These are phyloP conservation scores for Aplysina aerophoba DNA, from an alignment of 37 sponge, comb jelly and placozoan genomes.

Conservation along the genomic window DNA sequence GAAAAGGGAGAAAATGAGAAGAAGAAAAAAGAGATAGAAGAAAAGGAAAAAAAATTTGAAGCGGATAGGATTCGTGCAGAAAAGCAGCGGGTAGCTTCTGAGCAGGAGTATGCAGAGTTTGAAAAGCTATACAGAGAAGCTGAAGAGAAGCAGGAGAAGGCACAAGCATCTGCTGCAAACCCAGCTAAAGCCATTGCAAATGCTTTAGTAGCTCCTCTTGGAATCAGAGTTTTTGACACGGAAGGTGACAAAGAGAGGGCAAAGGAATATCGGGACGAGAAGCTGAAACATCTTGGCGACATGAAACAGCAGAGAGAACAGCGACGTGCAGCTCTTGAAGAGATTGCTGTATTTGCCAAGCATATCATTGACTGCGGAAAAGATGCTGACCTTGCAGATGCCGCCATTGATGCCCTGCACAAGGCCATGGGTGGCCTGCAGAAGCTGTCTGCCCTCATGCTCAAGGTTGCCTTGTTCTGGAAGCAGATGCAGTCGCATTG, in stretches of 20 bases:
- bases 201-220: background rate
- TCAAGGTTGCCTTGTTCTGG: slow-evolving; percentile 70
- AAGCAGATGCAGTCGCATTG: slow-evolving; percentile 64
- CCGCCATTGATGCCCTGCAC: slow-evolving; percentile 51
- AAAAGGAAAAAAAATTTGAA: background rate
- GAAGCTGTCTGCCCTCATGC: slow-evolving; percentile 65
- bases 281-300: slow-evolving; percentile 15
- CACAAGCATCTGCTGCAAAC: background rate
- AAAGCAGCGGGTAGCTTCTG: background rate
- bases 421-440: slow-evolving; percentile 58
- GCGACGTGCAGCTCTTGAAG: slow-evolving; percentile 32
- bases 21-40: background rate
- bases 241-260: background rate
- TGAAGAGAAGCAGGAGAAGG: background rate
- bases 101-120: background rate
- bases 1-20: background rate
- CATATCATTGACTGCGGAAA: slow-evolving; percentile 27
- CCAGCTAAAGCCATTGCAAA: background rate
- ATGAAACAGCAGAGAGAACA: slow-evolving; percentile 12
- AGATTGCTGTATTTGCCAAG: slow-evolving; percentile 31
- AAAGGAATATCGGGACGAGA: background rate
- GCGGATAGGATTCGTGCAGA: background rate
- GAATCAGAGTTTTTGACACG: background rate
- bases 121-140: background rate
- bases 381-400: slow-evolving; percentile 38